Evolutionary conservation across 2,888 invertebrate species (phyloP), one percentile per base, ranked within the genome.

Genomic region (Branchellion lobata): DNA sequence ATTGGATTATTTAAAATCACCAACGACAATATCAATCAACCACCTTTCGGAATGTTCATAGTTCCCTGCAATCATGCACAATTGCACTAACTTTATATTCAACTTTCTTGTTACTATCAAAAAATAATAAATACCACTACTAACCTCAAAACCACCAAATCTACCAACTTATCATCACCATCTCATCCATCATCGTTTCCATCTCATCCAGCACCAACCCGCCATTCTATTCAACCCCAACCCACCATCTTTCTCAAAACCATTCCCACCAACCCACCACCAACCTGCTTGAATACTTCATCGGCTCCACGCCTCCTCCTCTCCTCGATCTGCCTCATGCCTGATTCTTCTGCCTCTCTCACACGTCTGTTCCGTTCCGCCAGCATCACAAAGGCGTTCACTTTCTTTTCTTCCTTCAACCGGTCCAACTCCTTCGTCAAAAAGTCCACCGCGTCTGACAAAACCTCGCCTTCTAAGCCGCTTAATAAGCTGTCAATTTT

Each of bases 311-410:
- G 86, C 5, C 93, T 89, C 57, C 92, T 88, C 79, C 91, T 89
- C 82, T 92, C 91, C 85, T 94, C 94, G 74, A 90, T 90, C 86
- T 94, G 93, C 29, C 93, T 88, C 74, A 92, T 88, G 0, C 94
- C 93, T 1, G 92, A 92, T 86, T 94, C 94, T 11, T 91, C 91
- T 0, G 94, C 93, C 86, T 94, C 94, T 0, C 93, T 89, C 85
- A 91, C 91, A 82, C 91, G 89, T 82, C 93, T 90, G 84, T 93
- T 92, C 40, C 92, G 89, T 84, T 94, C 93, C 0, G 93, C 93
- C 57, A 94, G 87, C 83, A 94, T 89, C 34, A 92, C 91, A 85
- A 92, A 91, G 0, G 93, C 93, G 84, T 94, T 94, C 21, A 92
- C 91, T 80, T 91, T 90, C 5, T 93, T 90, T 86, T 94, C 94